phyloP scores from a whole-genome alignment of 2,113 vertebrate genomes.

The Ammodytes dubius region DNA sequence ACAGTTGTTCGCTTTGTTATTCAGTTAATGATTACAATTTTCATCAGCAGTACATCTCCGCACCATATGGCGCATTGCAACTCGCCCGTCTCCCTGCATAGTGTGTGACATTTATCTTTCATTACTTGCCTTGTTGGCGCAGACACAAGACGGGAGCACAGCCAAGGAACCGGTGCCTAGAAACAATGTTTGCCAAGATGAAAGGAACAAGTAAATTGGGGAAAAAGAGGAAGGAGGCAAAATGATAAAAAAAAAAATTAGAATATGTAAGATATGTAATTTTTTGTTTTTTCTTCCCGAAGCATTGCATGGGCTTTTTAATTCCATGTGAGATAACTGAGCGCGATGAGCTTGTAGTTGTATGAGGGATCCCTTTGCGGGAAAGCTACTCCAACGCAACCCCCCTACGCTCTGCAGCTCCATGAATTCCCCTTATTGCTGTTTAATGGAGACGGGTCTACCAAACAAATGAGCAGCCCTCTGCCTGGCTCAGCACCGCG shows the following conservation, averaged over 20 bases:
- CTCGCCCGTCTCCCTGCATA: conserved; percentile 14
- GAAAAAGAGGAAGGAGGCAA: conserved; percentile 11
- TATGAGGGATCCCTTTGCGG: conserved; percentile 45
- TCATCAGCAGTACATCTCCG: conserved; percentile 6
- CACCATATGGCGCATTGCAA: conserved; percentile 51
- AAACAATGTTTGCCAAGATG: conserved; percentile 36
- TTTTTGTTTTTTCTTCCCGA: conserved; percentile 6
- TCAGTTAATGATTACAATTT: conserved; percentile 33
- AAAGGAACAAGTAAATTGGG: conserved; percentile 33
- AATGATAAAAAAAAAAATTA: neutral
- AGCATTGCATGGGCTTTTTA: conserved; percentile 59
- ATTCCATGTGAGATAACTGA: conserved; percentile 67
- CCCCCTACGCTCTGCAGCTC: conserved; percentile 55
- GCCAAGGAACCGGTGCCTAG: conserved; percentile 24
- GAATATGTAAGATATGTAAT: neutral
- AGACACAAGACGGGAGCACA: conserved; percentile 2
- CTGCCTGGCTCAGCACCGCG: conserved; percentile 63
- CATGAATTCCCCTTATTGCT: conserved; percentile 74
- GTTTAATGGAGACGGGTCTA: conserved; percentile 77
- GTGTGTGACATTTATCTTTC: conserved; percentile 46
- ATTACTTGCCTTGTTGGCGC: conserved; percentile 47
- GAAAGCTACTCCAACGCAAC: conserved; percentile 9
- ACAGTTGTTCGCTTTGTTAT: conserved; percentile 43
- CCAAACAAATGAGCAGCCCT: conserved; percentile 76
- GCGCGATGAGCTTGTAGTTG: conserved; percentile 48